These are phyloP conservation scores for Tolmerus cingulatus DNA, from an alignment of 2,888 invertebrate genomes.

Conservation along the genomic window DNA sequence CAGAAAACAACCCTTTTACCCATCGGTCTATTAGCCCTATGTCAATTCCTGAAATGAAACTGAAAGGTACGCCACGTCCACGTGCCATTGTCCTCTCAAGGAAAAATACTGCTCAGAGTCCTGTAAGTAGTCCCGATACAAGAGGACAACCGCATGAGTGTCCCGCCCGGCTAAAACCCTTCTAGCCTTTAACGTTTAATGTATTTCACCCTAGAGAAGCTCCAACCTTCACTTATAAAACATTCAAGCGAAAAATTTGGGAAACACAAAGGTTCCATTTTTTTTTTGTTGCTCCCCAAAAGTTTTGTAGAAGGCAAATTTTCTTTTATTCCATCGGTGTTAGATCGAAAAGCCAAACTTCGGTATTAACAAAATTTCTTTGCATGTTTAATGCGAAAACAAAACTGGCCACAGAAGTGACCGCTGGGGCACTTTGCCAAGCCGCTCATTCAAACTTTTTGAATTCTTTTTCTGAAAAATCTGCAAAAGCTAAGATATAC, in stretches of 20 bases:
- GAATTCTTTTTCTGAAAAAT: neutral
- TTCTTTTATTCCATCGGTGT: neutral
- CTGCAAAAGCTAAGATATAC: neutral
- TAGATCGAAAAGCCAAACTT: neutral
- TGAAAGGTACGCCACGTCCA: neutral
- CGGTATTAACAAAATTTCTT: neutral
- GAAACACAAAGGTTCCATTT: neutral
- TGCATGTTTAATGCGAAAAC: neutral
- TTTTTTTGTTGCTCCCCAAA: neutral
- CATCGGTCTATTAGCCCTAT: neutral
- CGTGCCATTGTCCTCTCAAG: neutral
- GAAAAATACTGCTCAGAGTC: neutral
- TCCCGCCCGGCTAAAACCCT: neutral
- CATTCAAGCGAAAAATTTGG: neutral
- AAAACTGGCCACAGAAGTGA: neutral
- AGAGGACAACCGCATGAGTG: neutral
- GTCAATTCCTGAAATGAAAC: neutral
- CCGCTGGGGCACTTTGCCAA: neutral
- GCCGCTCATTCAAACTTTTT: neutral
- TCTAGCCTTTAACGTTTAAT: neutral
- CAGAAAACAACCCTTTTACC: neutral
- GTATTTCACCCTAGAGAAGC: neutral
- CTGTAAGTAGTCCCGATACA: neutral
- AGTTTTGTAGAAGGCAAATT: neutral
- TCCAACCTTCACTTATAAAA: neutral